Conservation (phyloP, 37 sponge, comb jelly and placozoan genomes). For the Corticium candelabrum region DNA sequence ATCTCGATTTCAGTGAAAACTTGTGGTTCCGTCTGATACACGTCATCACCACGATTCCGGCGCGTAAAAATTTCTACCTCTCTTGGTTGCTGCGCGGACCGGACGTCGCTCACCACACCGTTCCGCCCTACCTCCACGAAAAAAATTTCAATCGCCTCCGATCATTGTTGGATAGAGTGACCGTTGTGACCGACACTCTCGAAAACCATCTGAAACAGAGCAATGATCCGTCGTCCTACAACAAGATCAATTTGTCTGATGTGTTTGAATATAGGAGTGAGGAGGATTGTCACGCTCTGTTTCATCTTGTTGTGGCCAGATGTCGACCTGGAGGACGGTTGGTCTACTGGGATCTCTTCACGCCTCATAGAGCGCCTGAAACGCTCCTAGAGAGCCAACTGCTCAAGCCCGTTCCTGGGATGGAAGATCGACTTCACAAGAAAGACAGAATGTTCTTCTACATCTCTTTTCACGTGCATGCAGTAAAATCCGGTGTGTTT, state of each 20-base stretch:
- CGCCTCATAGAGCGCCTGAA: constrained; percentile 7
- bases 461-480: constrained; percentile 7
- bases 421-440: constrained; percentile 15
- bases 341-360: constrained; percentile 48
- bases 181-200: constrained; percentile 14
- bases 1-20: neutral
- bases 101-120: neutral
- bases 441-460: constrained; percentile 49
- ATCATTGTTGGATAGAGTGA: constrained; percentile 28
- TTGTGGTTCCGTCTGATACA: neutral
- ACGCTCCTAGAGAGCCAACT: neutral
- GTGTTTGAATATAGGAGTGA: constrained; percentile 54
- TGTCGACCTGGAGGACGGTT: constrained; percentile 25
- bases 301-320: constrained; percentile 8
- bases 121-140: constrained; percentile 23
- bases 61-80: constrained; percentile 44
- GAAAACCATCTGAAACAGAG: constrained; percentile 17
- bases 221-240: neutral
- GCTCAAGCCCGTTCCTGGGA: constrained; percentile 12
- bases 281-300: constrained; percentile 14
- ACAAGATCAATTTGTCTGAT: constrained; percentile 36
- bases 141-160: constrained; percentile 14
- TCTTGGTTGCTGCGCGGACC: constrained; percentile 36
- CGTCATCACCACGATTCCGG: constrained; percentile 1
- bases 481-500: neutral